Conservation (phyloP, 2,888 invertebrate species). For the Alsophila aescularia region DNA sequence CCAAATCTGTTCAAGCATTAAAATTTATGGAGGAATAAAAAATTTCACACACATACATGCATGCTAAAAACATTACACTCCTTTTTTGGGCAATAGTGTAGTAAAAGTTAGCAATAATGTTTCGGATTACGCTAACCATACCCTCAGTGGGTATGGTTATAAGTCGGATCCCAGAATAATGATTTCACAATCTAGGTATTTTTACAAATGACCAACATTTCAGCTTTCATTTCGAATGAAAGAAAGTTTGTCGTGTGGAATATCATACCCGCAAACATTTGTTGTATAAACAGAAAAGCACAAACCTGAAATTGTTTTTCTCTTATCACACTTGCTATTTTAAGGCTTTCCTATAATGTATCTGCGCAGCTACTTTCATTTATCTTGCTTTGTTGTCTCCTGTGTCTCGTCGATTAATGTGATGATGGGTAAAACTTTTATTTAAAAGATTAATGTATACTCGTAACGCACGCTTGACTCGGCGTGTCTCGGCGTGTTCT, state of each 20-base stretch:
- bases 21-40: too few species aligned
- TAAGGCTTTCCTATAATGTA: conserved; percentile 10
- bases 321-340: conserved; percentile 15
- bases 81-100: too few species aligned
- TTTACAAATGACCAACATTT: neutral
- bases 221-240: neutral
- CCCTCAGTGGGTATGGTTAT: too few species aligned
- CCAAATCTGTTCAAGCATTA: too few species aligned
- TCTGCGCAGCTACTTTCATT: conserved; percentile 16
- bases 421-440: conserved; percentile 15
- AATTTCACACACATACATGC: too few species aligned
- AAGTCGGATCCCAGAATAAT: neutral
- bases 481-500: too few species aligned
- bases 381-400: conserved; percentile 14
- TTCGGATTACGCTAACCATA: neutral
- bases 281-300: conserved; percentile 4
- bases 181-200: neutral
- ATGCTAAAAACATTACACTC: too few species aligned
- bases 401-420: neutral
- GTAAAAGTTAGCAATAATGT: conserved; percentile 3
- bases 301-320: conserved; percentile 6
- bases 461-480: too few species aligned
- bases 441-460: neutral
- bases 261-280: neutral
- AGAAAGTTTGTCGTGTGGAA: neutral